Evolutionary conservation across 2,888 invertebrate genomes (phyloP).

Genomic region (Ophraella communa): DNA sequence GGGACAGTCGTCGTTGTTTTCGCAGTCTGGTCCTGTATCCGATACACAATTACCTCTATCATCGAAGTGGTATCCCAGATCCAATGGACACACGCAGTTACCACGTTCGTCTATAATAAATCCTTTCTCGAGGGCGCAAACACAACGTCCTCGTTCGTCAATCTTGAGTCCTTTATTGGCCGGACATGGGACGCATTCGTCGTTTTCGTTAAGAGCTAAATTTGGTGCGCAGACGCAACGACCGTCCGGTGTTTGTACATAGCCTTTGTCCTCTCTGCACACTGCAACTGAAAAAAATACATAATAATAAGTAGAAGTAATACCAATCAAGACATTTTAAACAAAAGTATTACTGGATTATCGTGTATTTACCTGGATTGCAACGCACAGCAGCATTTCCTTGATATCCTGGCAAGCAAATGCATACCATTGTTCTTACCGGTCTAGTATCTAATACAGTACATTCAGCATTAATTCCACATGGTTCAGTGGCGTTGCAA

Average conservation of each 20-base stretch:
- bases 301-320: too few relatives aligned
- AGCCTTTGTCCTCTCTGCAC: constrained; percentile 74
- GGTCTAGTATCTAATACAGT: constrained; percentile 81
- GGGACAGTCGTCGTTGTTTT: constrained; percentile 75
- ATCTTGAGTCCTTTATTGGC: constrained; percentile 75
- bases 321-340: too few relatives aligned
- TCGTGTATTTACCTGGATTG: constrained; percentile 72
- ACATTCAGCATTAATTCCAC: constrained; percentile 81
- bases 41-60: constrained; percentile 67
- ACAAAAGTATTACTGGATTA: constrained; percentile 19
- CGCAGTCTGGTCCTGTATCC: constrained; percentile 66
- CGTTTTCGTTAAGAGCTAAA: constrained; percentile 76
- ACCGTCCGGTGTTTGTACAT: constrained; percentile 68
- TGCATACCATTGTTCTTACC: constrained; percentile 87
- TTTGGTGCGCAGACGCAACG: constrained; percentile 80
- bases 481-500: constrained; percentile 79
- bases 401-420: constrained; percentile 83
- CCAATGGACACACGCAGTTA: constrained; percentile 76
- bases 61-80: constrained; percentile 71
- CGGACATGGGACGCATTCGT: constrained; percentile 78
- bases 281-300: constrained; percentile 63
- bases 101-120: constrained; percentile 78
- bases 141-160: constrained; percentile 79
- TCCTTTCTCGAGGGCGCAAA: constrained; percentile 81
- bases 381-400: constrained; percentile 88